Evolutionary conservation across 2,113 vertebrate species (phyloP).

Genomic region (Bubo bubo): DNA sequence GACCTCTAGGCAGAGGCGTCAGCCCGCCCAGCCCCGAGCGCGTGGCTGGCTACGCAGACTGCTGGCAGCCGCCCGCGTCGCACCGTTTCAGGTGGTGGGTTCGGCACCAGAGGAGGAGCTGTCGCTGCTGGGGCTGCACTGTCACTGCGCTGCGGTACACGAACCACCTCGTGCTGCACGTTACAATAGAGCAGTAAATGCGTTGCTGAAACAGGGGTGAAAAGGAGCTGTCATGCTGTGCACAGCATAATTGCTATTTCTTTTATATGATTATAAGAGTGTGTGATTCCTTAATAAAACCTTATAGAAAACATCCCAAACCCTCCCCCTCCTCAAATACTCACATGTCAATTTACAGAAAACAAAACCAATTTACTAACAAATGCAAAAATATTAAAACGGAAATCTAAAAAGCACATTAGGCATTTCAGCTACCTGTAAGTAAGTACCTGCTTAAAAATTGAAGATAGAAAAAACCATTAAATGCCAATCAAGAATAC

Average conservation of each 20-base stretch:
- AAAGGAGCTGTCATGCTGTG: neutral
- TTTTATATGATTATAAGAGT: neutral
- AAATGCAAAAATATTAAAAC: neutral
- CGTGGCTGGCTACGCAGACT: accelerated
- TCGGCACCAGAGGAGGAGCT: neutral
- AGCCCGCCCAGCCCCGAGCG: accelerated
- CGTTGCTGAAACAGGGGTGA: neutral
- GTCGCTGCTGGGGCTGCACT: neutral
- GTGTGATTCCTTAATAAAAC: neutral
- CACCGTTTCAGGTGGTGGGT: accelerated
- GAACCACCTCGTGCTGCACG: accelerated
- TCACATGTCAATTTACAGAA: neutral
- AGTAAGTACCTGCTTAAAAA: neutral
- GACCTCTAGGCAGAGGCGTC: neutral
- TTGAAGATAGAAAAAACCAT: neutral
- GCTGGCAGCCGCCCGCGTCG: accelerated
- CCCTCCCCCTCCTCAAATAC: neutral
- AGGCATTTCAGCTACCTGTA: neutral
- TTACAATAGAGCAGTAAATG: neutral
- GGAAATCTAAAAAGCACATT: neutral
- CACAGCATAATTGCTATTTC: neutral
- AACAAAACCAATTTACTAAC: neutral
- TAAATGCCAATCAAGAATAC: neutral
- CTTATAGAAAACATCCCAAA: neutral
- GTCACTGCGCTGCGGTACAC: neutral